phyloP scores from a whole-genome alignment of 2,888 invertebrate species.

The Amiota minor region DNA sequence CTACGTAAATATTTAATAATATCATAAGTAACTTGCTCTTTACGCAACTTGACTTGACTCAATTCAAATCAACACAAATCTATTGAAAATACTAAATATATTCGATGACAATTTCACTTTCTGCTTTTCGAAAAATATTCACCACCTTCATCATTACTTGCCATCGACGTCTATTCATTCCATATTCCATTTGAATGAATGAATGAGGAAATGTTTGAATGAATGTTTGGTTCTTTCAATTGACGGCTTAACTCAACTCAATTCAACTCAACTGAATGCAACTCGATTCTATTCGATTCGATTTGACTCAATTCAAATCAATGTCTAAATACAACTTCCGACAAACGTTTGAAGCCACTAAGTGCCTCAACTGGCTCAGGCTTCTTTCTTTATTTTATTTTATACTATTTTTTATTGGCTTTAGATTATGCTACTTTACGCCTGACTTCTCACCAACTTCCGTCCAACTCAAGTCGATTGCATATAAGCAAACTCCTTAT shows the following conservation, averaged over 20 bases:
- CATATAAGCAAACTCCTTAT: background rate
- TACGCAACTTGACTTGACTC: no score
- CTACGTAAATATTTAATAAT: background rate
- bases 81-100: background rate
- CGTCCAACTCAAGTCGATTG: background rate
- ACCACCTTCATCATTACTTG: background rate
- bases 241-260: slow-evolving; percentile 5
- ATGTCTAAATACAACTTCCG: slow-evolving; percentile 31
- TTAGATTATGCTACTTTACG: slow-evolving; percentile 20
- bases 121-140: background rate
- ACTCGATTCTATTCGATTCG: background rate
- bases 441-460: background rate
- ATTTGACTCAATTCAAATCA: slow-evolving; percentile 25
- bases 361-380: slow-evolving; percentile 21
- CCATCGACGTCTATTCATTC: background rate
- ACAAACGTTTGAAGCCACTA: slow-evolving; percentile 28
- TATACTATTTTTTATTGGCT: background rate
- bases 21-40: background rate
- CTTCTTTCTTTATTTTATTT: no score
- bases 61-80: background rate
- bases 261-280: background rate
- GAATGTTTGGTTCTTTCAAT: background rate
- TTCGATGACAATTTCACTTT: slow-evolving; percentile 22
- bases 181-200: no score
- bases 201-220: no score